Percentiles rank a stretch among this genome's conserved stretches.
phyloP scores from a whole-genome alignment of 1,140 invertebrate genomes.

The Panagrolaimus sp. region DNA sequence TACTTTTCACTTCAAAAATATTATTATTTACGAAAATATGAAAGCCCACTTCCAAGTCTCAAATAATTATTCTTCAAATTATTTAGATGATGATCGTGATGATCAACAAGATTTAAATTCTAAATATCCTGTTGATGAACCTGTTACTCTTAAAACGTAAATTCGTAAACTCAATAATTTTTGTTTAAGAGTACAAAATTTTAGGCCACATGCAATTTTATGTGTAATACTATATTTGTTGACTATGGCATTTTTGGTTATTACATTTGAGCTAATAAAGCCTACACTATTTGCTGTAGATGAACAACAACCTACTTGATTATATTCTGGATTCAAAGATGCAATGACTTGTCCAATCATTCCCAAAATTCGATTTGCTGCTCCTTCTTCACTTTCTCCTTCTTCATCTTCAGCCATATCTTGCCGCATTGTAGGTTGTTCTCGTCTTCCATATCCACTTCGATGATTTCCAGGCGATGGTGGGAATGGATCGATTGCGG shows the following conservation, averaged over 20 bases:
- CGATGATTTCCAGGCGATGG: not conserved
- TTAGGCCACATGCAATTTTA: not conserved
- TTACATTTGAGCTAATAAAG: slow-evolving; percentile 1
- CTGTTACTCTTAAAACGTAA: slow-evolving; percentile 11
- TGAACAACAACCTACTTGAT: not conserved
- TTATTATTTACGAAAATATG: too few relatives aligned
- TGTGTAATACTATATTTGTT: not conserved
- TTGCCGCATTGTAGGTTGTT: too few relatives aligned
- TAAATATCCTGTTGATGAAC: slow-evolving; percentile 1
- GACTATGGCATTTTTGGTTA: not conserved
- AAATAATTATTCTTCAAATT: too few relatives aligned
- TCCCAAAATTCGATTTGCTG: too few relatives aligned
- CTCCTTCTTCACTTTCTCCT: too few relatives aligned
- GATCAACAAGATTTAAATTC: not conserved
- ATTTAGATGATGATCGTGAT: slow-evolving; percentile 1
- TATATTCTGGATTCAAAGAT: too few relatives aligned
- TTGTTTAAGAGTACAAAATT: not conserved
- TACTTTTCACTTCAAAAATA: too few relatives aligned
- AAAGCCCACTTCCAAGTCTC: too few relatives aligned
- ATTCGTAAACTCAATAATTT: not conserved
- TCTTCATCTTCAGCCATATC: too few relatives aligned
- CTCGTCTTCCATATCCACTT: too few relatives aligned
- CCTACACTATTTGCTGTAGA: not conserved
- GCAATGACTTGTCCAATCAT: too few relatives aligned
- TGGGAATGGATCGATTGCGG: not conserved